A percentile compares a stretch with the other conserved stretches of the same genome.
These are phyloP conservation scores for Arothron firmamentum DNA, from an alignment of 2,113 vertebrate species.

Conservation along the genomic window DNA sequence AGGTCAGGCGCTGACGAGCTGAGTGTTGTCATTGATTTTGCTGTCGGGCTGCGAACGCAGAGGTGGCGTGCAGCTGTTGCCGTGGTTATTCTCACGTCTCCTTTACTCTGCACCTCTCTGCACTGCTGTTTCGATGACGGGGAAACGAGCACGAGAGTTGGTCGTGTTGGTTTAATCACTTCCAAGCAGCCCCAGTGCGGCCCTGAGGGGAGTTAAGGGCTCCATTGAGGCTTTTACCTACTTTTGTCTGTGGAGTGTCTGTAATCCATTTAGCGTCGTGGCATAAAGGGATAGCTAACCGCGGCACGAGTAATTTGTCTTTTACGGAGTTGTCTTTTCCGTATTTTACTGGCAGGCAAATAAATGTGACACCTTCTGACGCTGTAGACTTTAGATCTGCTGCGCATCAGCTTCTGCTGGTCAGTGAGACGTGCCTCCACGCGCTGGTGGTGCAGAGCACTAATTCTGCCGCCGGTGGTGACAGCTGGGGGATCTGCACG, in stretches of 20 bases:
- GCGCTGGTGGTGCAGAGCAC: slow-evolving; percentile 23
- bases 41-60: slow-evolving; percentile 21
- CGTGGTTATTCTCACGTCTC: slow-evolving; percentile 22
- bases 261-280: not conserved
- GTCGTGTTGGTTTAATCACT: slow-evolving; percentile 8
- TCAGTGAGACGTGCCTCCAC: slow-evolving; percentile 31
- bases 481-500: slow-evolving; percentile 56
- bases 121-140: slow-evolving; percentile 18
- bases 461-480: slow-evolving; percentile 14
- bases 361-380: too few species aligned
- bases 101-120: slow-evolving; percentile 6
- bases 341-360: too few species aligned
- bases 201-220: slow-evolving; percentile 7
- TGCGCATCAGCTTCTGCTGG: slow-evolving; percentile 15
- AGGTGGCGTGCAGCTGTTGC: slow-evolving; percentile 10
- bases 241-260: not conserved
- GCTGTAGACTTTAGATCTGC: not conserved
- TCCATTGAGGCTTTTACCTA: slow-evolving; percentile 13
- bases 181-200: slow-evolving; percentile 16
- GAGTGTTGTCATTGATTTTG: slow-evolving; percentile 41
- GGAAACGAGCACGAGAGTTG: not conserved
- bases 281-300: too few species aligned
- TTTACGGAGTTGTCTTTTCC: too few species aligned
- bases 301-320: too few species aligned
- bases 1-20: slow-evolving; percentile 3